Percentiles rank a stretch among this genome's conserved stretches.
Conservation (phyloP, 2,797 vertebrate genomes). For the Dicrostonyx torquatus region DNA sequence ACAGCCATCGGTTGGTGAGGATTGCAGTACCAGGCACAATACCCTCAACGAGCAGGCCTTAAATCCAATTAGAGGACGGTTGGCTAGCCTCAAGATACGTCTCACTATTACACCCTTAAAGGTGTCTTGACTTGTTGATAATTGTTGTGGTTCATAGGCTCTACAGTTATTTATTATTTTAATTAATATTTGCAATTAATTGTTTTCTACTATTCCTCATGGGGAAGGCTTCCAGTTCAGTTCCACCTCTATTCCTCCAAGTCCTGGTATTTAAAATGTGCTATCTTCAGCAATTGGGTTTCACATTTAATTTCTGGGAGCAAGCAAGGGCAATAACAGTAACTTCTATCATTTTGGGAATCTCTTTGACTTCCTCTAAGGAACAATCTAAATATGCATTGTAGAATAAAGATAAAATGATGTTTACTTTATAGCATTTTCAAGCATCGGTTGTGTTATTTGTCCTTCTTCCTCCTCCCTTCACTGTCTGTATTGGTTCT, state of each 20-base stretch:
- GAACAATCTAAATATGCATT: not conserved
- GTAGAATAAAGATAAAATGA: not conserved
- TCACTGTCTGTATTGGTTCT: not conserved
- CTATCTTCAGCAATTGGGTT: not conserved
- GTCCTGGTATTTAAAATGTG: accelerated
- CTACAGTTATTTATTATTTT: not conserved
- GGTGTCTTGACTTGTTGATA: not conserved
- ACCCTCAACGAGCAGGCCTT: not conserved
- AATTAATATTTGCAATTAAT: not conserved
- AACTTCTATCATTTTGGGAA: no score
- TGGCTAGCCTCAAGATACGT: not conserved
- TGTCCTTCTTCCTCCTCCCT: no score
- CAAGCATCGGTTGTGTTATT: not conserved
- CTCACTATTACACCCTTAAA: not conserved
- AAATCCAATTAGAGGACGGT: not conserved
- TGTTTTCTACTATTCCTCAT: not conserved
- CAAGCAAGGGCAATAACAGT: not conserved
- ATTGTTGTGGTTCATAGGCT: not conserved
- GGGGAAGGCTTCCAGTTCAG: not conserved
- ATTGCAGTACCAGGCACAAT: not conserved
- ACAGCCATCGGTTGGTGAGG: not conserved
- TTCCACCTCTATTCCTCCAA: not conserved
- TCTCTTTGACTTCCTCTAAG: not conserved
- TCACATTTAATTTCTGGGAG: not conserved
- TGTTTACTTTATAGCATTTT: not conserved